These are phyloP conservation scores for Karalla daura DNA, from an alignment of 2,797 vertebrate species.

Conservation along the genomic window DNA sequence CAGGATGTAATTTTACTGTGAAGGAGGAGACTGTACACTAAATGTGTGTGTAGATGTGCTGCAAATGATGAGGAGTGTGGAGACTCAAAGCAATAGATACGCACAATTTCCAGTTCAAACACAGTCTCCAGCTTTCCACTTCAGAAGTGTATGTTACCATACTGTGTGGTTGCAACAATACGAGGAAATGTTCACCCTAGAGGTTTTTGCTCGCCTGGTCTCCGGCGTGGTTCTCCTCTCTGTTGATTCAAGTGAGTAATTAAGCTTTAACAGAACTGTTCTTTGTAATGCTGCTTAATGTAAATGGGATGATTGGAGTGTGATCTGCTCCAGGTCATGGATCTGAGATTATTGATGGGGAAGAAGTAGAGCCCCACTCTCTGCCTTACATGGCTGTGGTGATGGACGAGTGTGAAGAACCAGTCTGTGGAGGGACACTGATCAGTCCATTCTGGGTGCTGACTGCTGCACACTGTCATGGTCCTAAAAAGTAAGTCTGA, in stretches of 20 bases:
- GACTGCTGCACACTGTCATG: constrained; percentile 74
- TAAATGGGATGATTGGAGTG: not conserved
- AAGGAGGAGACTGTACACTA: no score
- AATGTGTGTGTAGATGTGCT: no score
- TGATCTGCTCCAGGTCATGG: constrained; percentile 57
- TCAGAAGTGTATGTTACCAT: no score
- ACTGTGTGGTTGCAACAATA: no score
- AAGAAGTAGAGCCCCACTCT: constrained; percentile 67
- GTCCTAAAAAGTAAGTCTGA: constrained; percentile 60
- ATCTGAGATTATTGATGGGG: constrained; percentile 74
- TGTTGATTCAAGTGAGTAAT: constrained; percentile 56
- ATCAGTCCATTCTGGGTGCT: constrained; percentile 73
- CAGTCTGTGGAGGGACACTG: constrained; percentile 68
- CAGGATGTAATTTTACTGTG: no score
- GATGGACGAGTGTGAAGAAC: fast-evolving
- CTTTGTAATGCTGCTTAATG: not conserved
- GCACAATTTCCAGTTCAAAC: no score
- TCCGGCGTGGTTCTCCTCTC: constrained; percentile 22
- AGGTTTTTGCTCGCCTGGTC: not conserved
- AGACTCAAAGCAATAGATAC: no score
- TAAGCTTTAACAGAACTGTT: not conserved
- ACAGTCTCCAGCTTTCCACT: no score
- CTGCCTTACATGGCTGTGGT: constrained; percentile 76
- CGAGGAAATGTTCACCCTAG: constrained; percentile 50
- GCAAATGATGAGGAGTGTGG: no score